Base-by-base conservation (phyloP, 1,140 invertebrate species). In the Littorina saxatilis region DNA sequence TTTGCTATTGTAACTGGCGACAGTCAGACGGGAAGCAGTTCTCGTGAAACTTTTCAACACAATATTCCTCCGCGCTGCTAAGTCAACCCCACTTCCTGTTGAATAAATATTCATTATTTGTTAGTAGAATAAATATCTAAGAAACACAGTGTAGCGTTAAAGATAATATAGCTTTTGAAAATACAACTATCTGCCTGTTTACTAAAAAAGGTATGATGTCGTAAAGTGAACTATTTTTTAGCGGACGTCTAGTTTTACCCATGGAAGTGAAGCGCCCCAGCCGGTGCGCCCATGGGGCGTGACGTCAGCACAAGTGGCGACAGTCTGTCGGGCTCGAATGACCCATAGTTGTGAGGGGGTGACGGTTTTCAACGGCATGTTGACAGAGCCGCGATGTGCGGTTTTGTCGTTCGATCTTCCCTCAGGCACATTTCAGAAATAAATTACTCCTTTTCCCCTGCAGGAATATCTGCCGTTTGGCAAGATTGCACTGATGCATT, bases 1-100 rank as follows among this genome's bases (percentile, higher is more conserved):
- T 85, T 85, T 79, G 78, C 82, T 86, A 88, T 87, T 88, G 87
- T 86, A 84, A 83, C 82, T 88, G 88, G 88, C 88, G 88, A 89
- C 88, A 89, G 86, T 85, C 83, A 84, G 88, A 88, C 88, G 85
- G 85, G 84, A 87, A 81, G 83, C 70, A 79, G 82, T 74, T 50
- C 74, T 39, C 55, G 61, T 70, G 66, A 78, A 83, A 81, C 73
- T 78, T 72, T 74, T 50, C 39, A 70, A 66, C 52, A 23, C n/a
- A 58, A 39, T 83, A 83, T 80, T 77, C 80, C 15, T 83, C 58
- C 82, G 79, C 82, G 55, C 4, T 43, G 39, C 68, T 35, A 47
- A 61, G 32, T 73, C 37, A 79, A 52, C 39, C 15, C 23, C 29
- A 79, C 82, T 83, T 83, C 82, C 82, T 83, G 82, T 83, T 80